phyloP scores from a whole-genome alignment of 2,797 vertebrate species.

The Ciconia nigra region DNA sequence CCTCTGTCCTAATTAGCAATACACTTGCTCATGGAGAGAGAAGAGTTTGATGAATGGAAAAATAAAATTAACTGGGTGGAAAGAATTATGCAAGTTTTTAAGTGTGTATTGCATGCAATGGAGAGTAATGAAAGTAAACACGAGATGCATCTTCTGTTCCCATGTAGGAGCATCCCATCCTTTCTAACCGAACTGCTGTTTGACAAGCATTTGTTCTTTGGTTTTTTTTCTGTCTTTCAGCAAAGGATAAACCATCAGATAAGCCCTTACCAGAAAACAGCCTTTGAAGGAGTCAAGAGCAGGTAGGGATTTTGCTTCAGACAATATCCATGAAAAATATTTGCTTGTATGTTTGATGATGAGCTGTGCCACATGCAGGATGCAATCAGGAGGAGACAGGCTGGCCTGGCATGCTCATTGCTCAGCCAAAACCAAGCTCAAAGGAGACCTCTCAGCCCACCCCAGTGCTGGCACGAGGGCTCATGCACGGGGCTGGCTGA shows the following conservation, averaged over 20 bases:
- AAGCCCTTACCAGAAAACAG: neutral
- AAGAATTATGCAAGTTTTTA: neutral
- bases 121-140: neutral
- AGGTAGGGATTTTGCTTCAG: neutral
- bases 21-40: neutral
- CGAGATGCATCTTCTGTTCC: neutral
- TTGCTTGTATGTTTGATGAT: neutral
- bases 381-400: neutral
- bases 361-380: neutral
- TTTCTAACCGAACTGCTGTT: neutral
- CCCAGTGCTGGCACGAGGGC: neutral
- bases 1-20: neutral
- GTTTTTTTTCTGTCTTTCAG: conserved; percentile 39
- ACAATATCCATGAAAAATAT: neutral
- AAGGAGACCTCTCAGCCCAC: neutral
- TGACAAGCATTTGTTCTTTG: neutral
- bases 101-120: neutral
- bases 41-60: neutral
- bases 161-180: neutral
- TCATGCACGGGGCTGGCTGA: neutral
- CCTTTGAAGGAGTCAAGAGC: neutral
- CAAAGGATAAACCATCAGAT: conserved; percentile 15
- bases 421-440: neutral
- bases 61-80: neutral
- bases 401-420: neutral